phyloP scores from a whole-genome alignment of 2,888 invertebrate genomes.

The Cataglyphis altisquamis region DNA sequence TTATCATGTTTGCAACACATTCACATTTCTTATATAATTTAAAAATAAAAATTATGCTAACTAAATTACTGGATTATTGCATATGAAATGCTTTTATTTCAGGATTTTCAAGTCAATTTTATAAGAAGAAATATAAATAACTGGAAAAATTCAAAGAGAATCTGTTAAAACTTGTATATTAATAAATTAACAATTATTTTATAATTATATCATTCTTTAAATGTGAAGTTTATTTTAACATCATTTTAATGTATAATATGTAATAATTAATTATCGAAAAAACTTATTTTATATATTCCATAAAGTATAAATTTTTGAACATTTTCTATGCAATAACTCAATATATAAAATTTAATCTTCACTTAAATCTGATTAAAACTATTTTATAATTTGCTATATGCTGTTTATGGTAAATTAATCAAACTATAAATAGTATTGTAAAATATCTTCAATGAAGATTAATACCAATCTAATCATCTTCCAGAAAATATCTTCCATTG shows the following conservation, averaged over 20 bases:
- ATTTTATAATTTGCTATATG: neutral
- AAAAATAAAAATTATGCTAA: neutral
- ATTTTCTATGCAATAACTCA: neutral
- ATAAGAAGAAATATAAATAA: neutral
- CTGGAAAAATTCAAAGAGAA: neutral
- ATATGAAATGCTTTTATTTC: neutral
- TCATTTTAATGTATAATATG: neutral
- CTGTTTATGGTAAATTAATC: neutral
- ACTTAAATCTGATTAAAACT: neutral
- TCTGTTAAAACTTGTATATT: neutral
- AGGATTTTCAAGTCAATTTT: neutral
- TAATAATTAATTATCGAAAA: neutral
- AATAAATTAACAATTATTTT: neutral
- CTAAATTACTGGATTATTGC: neutral
- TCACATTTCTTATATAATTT: neutral
- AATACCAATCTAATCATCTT: neutral
- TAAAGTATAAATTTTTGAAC: neutral
- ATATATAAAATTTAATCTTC: neutral
- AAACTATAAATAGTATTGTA: neutral
- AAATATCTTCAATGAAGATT: neutral
- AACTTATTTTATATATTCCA: neutral
- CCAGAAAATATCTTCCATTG: conserved; percentile 12
- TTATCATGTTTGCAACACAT: neutral
- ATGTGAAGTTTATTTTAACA: neutral
- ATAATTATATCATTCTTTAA: neutral